phyloP scores from a whole-genome alignment of 2,797 vertebrate genomes.

The Arrhamphus sclerolepis region DNA sequence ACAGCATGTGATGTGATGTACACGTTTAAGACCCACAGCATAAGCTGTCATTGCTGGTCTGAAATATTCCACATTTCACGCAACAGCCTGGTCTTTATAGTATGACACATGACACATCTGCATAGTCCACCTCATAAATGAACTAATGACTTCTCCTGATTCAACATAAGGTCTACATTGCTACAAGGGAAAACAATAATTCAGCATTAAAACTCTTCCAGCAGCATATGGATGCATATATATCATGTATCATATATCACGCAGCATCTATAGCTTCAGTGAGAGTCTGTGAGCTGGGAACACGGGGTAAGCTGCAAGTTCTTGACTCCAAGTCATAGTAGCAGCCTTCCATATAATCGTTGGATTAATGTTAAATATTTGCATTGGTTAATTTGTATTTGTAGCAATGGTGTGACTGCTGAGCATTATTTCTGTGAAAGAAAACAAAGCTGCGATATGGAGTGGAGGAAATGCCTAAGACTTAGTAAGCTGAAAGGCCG shows the following conservation, averaged over 20 bases:
- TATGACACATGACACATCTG: too few species aligned
- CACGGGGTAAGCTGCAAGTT: conserved; percentile 5
- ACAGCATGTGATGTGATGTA: too few species aligned
- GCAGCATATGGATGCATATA: conserved; percentile 1
- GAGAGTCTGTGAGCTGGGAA: background rate
- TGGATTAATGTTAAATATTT: conserved; percentile 18
- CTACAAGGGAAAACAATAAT: background rate
- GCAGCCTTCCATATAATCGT: too few species aligned
- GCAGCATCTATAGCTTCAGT: background rate
- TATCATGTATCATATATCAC: too few species aligned
- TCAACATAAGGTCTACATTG: background rate
- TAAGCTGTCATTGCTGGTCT: too few species aligned
- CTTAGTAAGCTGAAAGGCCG: too few species aligned
- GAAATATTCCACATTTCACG: too few species aligned
- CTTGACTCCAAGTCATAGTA: too few species aligned
- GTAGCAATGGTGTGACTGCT: background rate
- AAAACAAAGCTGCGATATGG: background rate
- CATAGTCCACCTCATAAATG: too few species aligned
- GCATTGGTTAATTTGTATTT: conserved; percentile 1
- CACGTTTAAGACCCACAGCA: too few species aligned
- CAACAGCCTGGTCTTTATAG: too few species aligned
- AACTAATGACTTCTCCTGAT: background rate
- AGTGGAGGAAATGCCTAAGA: too few species aligned
- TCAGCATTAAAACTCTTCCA: background rate
- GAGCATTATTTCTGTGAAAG: background rate